A percentile compares a stretch with the other conserved stretches of the same genome.
Evolutionary conservation across 2,888 invertebrate genomes (phyloP).

Genomic region (Stratiomys singularior): DNA sequence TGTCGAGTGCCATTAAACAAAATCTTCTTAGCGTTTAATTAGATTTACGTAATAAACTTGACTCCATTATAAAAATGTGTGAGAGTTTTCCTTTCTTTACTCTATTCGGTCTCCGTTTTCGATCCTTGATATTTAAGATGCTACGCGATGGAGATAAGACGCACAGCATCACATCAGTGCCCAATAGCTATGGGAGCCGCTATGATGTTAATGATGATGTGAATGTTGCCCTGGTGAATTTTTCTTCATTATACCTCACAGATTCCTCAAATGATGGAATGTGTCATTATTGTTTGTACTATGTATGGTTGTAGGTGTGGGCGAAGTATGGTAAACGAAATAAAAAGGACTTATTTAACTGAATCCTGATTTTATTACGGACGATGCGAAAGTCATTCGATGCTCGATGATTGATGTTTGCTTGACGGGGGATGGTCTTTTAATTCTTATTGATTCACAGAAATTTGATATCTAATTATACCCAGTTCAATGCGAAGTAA

Average conservation of each 20-base stretch:
- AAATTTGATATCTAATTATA: too few relatives aligned
- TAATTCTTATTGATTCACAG: too few relatives aligned
- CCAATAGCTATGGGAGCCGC: not conserved
- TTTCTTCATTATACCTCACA: constrained; percentile 25
- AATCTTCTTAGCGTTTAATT: constrained; percentile 45
- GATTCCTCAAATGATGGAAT: constrained; percentile 4
- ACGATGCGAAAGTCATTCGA: not conserved
- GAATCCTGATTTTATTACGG: constrained; percentile 6
- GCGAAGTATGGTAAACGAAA: not conserved
- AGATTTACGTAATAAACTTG: constrained; percentile 44
- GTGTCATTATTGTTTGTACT: not conserved
- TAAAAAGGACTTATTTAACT: constrained; percentile 6
- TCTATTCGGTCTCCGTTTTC: not conserved
- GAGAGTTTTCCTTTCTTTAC: not conserved
- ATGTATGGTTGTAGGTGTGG: not conserved
- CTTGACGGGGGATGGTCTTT: too few relatives aligned
- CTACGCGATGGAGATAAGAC: constrained; percentile 19
- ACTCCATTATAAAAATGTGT: constrained; percentile 43
- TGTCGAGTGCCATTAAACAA: constrained; percentile 42
- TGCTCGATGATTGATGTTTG: too few relatives aligned
- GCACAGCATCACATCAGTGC: not conserved
- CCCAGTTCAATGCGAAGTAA: too few relatives aligned
- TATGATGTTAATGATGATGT: constrained; percentile 17
- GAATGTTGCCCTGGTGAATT: constrained; percentile 23
- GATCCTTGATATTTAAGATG: not conserved